These are phyloP conservation scores for Nephotettix cincticeps DNA, from an alignment of 1,140 invertebrate genomes.

Conservation along the genomic window DNA sequence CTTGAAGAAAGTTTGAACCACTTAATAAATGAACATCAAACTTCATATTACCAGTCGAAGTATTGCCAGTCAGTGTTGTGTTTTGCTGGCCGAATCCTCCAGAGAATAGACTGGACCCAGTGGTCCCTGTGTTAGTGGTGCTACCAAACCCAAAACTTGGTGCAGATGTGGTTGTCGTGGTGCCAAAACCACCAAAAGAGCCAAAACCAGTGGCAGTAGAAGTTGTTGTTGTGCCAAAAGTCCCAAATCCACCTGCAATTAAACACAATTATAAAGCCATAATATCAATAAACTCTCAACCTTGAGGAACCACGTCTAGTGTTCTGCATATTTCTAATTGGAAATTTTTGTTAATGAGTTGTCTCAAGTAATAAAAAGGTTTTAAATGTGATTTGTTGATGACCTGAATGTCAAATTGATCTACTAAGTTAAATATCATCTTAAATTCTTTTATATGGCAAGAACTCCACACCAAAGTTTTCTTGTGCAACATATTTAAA, in stretches of 20 bases:
- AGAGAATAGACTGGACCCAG: slow-evolving; percentile 38
- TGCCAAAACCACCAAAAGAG: slow-evolving; percentile 58
- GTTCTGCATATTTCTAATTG: too few species aligned
- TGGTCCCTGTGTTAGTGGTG: slow-evolving; percentile 29
- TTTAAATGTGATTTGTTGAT: slow-evolving; percentile 44
- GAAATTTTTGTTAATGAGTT: too few species aligned
- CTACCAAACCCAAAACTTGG: slow-evolving; percentile 37
- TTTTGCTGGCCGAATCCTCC: slow-evolving; percentile 41
- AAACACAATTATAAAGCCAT: not conserved
- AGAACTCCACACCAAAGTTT: too few species aligned
- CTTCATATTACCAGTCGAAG: not conserved
- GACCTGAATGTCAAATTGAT: too few species aligned
- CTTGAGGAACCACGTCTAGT: too few species aligned
- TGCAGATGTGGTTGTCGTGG: slow-evolving; percentile 41
- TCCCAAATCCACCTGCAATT: slow-evolving; percentile 38
- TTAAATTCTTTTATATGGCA: too few species aligned
- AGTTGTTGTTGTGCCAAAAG: slow-evolving; percentile 56
- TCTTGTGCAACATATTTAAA: too few species aligned
- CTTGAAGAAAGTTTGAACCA: not conserved
- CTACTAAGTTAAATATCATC: too few species aligned
- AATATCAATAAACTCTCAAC: too few species aligned
- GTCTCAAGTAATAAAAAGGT: too few species aligned
- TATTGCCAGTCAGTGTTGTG: slow-evolving; percentile 31
- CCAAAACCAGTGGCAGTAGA: slow-evolving; percentile 48
- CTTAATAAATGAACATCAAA: not conserved